Conservation (phyloP, 2,113 vertebrate genomes). For the Mola mola region DNA sequence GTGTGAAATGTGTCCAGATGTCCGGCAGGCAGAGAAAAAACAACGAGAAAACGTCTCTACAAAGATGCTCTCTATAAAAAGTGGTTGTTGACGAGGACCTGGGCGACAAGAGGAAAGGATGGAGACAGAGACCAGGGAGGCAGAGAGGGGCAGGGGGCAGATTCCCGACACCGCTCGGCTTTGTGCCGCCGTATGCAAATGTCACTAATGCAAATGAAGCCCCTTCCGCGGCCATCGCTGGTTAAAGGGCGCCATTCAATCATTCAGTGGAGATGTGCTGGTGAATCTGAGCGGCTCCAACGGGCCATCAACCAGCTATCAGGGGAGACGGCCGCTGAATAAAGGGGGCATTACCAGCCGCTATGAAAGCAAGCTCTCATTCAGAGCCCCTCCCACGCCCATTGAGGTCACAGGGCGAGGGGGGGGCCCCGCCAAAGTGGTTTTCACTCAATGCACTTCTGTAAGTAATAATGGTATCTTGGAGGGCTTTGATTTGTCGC, state of each 20-base stretch:
- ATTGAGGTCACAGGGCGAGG: conserved; percentile 54
- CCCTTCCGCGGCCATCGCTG: conserved; percentile 3
- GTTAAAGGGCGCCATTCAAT: conserved; percentile 65
- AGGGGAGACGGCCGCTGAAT: conserved; percentile 39
- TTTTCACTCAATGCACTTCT: conserved; percentile 47
- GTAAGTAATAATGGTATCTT: conserved; percentile 20
- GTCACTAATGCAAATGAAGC: conserved; percentile 59
- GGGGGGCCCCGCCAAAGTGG: conserved; percentile 29
- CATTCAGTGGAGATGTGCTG: conserved; percentile 21
- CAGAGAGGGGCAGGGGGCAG: conserved; percentile 21
- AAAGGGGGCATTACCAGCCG: conserved; percentile 55
- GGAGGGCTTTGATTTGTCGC: conserved; percentile 14
- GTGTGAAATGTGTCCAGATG: too few species aligned
- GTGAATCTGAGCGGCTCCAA: conserved; percentile 38
- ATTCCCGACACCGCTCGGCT: conserved; percentile 55
- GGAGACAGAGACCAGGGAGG: too few species aligned
- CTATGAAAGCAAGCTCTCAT: conserved; percentile 66
- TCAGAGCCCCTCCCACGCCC: conserved; percentile 46
- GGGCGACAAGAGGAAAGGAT: not conserved
- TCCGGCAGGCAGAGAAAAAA: too few species aligned
- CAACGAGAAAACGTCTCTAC: too few species aligned
- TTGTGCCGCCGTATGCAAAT: conserved; percentile 71
- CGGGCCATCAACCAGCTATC: conserved; percentile 30
- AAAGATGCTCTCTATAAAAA: too few species aligned
- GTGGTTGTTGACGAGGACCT: not conserved